Evolutionary conservation across 53 echinoderm and acorn worm species (phyloP), one percentile per base, ranked within the genome.

Genomic region (Hippasteria phrygiana): DNA sequence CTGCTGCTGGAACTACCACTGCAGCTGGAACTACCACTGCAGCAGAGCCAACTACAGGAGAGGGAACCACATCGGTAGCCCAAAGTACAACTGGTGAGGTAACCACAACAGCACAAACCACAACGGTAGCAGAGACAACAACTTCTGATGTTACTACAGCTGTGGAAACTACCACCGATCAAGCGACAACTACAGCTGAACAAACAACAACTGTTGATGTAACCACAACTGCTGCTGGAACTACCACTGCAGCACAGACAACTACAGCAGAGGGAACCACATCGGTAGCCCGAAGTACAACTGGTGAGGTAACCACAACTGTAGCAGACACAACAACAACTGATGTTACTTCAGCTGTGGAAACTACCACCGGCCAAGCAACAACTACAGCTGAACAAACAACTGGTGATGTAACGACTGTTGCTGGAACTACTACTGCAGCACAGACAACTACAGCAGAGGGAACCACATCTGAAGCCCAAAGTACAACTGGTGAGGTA

Each of bases 121-220:
- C 73, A 37, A 73, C 73, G n/a, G n/a, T n/a, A n/a, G n/a, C 62
- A 22, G 62, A 29, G 62, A 39, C 41, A 39, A 73, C 73, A 37
- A 73, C 73, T 51, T 3, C 1, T 51, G 1, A 16, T 1, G 51
- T 51, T 13, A 18, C 39, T 20, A 73, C 42, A 73, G 40, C 73
- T 73, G 43, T 4, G 5, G 43, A 14, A 17, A 39, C n/a, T 5
- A 41, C 75, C 2, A n/a, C 51, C 13, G 4, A 3, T 1, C 14
- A 1, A 11, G 14, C 13, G 51, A 51, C 51, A 51, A 16, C 51
- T 51, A 26, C 46, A n/a, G n/a, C n/a, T n/a, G n/a, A n/a, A n/a
- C n/a, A n/a, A n/a, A n/a, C n/a, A n/a, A n/a, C n/a, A n/a, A n/a
- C n/a, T 42, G 45, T 4, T 36, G 75, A 1, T 1, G 75, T 16